Evolutionary conservation across 2,797 vertebrate species (phyloP).

Genomic region (Sandelia bainsii): DNA sequence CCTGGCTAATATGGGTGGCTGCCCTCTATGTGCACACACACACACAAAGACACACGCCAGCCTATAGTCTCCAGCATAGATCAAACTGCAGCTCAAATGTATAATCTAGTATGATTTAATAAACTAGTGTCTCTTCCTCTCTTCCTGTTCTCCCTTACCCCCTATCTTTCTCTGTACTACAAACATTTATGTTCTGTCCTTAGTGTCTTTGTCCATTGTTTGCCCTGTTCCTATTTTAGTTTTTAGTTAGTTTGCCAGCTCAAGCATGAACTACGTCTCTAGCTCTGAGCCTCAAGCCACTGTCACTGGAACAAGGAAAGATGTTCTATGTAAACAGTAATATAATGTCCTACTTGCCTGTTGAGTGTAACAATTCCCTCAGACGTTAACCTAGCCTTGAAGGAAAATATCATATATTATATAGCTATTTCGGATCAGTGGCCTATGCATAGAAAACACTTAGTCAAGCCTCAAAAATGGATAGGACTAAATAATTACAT

Average conservation of each 20-base stretch:
- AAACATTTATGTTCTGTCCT: constrained; percentile 42
- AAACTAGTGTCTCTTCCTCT: constrained; percentile 30
- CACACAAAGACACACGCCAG: constrained; percentile 43
- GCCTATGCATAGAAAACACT: too few relatives aligned
- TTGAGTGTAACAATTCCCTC: constrained; percentile 67
- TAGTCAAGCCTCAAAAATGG: too few relatives aligned
- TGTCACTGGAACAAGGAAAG: constrained; percentile 71
- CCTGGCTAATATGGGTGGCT: constrained; percentile 74
- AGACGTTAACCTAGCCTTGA: constrained; percentile 54
- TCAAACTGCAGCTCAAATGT: constrained; percentile 27
- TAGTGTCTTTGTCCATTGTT: constrained; percentile 53
- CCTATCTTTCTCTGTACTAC: constrained; percentile 22
- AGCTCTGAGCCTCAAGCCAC: constrained; percentile 65
- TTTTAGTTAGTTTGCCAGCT: constrained; percentile 70
- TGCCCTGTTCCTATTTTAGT: constrained; percentile 68
- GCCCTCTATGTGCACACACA: constrained; percentile 39
- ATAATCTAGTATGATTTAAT: constrained; percentile 42
- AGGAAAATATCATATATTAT: too few relatives aligned
- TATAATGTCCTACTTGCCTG: constrained; percentile 75
- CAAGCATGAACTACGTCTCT: constrained; percentile 70
- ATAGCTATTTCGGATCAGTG: neutral
- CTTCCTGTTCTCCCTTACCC: constrained; percentile 24
- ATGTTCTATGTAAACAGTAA: constrained; percentile 78
- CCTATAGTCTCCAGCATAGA: constrained; percentile 25
- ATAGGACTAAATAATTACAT: too few relatives aligned